These are phyloP conservation scores for Metopia argyrocephala DNA, from an alignment of 2,888 invertebrate species.

Conservation along the genomic window DNA sequence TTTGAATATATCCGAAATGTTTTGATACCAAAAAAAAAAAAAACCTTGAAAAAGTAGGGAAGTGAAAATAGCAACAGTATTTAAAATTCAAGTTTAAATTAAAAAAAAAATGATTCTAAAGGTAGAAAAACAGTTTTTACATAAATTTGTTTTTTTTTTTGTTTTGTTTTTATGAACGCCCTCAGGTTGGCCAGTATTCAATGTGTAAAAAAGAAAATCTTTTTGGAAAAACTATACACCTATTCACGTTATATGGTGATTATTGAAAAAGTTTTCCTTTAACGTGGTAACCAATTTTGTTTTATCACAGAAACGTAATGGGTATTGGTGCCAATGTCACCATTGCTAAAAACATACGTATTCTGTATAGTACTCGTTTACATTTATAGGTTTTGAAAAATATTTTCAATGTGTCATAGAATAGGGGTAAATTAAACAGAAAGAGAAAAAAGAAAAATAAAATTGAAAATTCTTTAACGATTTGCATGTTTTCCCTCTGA, in stretches of 20 bases:
- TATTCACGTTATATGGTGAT: conserved; percentile 43
- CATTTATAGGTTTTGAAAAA: conserved; percentile 2
- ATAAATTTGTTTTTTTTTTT: too few species aligned
- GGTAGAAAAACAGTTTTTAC: too few species aligned
- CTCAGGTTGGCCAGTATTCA: too few species aligned
- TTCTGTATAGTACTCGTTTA: background rate
- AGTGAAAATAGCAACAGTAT: too few species aligned
- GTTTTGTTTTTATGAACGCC: too few species aligned
- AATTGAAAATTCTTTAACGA: conserved; percentile 3
- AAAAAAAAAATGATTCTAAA: too few species aligned
- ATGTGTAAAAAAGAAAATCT: too few species aligned
- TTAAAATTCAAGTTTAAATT: too few species aligned
- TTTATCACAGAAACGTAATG: conserved; percentile 11
- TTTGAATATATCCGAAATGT: too few species aligned
- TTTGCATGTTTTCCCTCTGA: conserved; percentile 50
- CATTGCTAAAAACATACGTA: conserved; percentile 45
- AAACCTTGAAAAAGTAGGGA: too few species aligned
- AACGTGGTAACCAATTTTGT: background rate
- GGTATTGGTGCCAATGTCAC: conserved; percentile 59
- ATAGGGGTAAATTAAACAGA: background rate
- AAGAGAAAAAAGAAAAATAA: too few species aligned
- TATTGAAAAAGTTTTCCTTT: conserved; percentile 63
- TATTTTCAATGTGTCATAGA: background rate
- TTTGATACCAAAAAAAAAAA: too few species aligned
- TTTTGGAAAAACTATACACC: background rate